Conservation (phyloP, 2,888 invertebrate species). For the Lasioglossum leucozonium region DNA sequence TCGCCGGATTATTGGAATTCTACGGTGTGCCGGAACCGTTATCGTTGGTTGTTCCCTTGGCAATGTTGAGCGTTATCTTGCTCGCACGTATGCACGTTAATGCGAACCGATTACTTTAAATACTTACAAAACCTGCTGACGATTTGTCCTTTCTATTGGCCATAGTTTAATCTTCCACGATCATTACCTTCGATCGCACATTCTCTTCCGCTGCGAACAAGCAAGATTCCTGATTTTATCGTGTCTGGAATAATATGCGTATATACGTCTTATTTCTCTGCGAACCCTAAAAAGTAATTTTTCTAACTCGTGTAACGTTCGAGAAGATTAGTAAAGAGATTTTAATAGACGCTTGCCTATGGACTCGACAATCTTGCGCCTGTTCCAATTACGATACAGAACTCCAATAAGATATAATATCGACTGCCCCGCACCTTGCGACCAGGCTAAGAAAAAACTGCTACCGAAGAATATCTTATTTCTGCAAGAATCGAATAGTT, state of each 20-base stretch:
- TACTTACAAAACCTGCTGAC: constrained; percentile 80
- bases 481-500: not conserved
- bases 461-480: not conserved
- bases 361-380: not conserved
- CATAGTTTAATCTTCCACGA: constrained; percentile 69
- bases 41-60: not conserved
- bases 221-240: not conserved
- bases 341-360: not conserved
- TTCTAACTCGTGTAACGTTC: not conserved
- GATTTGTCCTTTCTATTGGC: constrained; percentile 81
- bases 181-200: constrained; percentile 67
- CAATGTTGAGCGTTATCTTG: not conserved
- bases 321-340: not conserved
- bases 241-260: not conserved
- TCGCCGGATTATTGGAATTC: not conserved
- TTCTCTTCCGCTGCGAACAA: constrained; percentile 51
- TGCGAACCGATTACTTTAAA: not conserved
- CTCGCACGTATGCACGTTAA: not conserved
- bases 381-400: not conserved
- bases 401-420: not conserved
- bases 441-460: not conserved
- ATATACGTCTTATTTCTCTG: not conserved
- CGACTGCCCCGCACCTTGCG: not conserved
- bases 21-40: not conserved
- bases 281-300: not conserved